These are phyloP conservation scores for Amia ocellicauda DNA, from an alignment of 2,113 vertebrate species.

Conservation along the genomic window DNA sequence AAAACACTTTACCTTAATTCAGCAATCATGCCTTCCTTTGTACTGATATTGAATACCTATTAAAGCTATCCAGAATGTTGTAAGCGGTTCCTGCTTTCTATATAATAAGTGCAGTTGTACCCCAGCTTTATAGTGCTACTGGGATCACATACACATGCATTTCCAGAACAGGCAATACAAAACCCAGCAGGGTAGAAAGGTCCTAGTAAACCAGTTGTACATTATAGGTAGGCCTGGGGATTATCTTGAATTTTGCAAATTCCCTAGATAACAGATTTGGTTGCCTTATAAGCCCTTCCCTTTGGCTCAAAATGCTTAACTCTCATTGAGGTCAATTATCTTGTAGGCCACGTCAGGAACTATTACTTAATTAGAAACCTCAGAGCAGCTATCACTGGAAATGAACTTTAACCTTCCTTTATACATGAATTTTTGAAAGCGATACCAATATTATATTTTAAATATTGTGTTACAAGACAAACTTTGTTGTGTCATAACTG, in stretches of 20 bases:
- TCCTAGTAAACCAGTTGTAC: conserved; percentile 57
- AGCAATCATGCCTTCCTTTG: no score
- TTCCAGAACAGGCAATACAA: conserved; percentile 62
- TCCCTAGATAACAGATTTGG: conserved; percentile 77
- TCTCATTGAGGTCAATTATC: conserved; percentile 67
- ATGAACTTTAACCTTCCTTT: not conserved
- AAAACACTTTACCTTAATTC: no score
- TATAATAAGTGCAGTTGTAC: no score
- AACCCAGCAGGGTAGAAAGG: conserved; percentile 38
- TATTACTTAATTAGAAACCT: conserved; percentile 48
- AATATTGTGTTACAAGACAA: not conserved
- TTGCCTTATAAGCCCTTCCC: conserved; percentile 69
- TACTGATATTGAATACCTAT: no score
- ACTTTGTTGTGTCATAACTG: no score
- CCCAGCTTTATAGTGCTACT: conserved; percentile 24
- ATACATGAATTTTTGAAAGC: not conserved
- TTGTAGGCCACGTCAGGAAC: conserved; percentile 44
- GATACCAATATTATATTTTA: not conserved
- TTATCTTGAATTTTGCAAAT: conserved; percentile 70
- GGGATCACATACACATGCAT: conserved; percentile 56
- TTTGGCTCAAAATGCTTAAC: conserved; percentile 60
- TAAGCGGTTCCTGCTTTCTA: no score
- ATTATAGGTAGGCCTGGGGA: conserved; percentile 55
- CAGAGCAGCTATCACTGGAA: not conserved
- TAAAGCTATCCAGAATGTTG: no score